Evolutionary conservation across 2,113 vertebrate species (phyloP).

Genomic region (Heteronetta atricapilla): DNA sequence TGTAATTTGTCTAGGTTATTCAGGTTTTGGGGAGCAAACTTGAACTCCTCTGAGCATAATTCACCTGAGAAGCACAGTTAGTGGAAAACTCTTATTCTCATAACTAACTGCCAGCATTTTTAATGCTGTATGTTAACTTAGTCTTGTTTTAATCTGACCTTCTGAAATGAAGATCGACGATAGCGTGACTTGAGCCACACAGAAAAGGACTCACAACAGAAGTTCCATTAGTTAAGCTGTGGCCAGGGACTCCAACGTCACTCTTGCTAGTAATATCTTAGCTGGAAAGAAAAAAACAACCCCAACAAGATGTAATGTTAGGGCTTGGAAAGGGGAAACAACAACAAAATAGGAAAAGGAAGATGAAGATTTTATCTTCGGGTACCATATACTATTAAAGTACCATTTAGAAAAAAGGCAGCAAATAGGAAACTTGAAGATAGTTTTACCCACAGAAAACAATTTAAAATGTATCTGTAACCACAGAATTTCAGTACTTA

Average conservation of each 20-base stretch:
- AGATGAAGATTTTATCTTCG: slow-evolving; percentile 54
- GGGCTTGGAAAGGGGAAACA: background rate
- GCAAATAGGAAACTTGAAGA: slow-evolving; percentile 57
- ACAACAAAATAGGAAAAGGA: background rate
- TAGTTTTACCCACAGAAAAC: slow-evolving; percentile 48
- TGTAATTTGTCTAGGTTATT: slow-evolving; percentile 10
- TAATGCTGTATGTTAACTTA: slow-evolving; percentile 9
- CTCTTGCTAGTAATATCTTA: background rate
- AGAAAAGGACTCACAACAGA: background rate
- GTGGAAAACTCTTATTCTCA: background rate
- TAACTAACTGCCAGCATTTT: slow-evolving; percentile 53
- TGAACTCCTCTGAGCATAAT: slow-evolving; percentile 5
- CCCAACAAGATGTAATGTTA: background rate
- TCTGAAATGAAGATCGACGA: slow-evolving; percentile 36
- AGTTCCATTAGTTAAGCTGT: background rate
- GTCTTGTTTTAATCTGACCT: background rate
- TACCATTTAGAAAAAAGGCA: slow-evolving; percentile 38
- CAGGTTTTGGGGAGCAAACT: background rate
- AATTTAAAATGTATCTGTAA: slow-evolving; percentile 40
- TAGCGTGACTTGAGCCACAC: background rate
- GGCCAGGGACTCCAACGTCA: background rate
- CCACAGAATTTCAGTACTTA: slow-evolving; percentile 67
- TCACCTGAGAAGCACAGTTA: slow-evolving; percentile 65
- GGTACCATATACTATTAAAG: slow-evolving; percentile 39
- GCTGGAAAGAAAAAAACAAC: background rate